These are phyloP conservation scores for Scaptomyza flava DNA, from an alignment of 2,888 invertebrate genomes.

Conservation along the genomic window DNA sequence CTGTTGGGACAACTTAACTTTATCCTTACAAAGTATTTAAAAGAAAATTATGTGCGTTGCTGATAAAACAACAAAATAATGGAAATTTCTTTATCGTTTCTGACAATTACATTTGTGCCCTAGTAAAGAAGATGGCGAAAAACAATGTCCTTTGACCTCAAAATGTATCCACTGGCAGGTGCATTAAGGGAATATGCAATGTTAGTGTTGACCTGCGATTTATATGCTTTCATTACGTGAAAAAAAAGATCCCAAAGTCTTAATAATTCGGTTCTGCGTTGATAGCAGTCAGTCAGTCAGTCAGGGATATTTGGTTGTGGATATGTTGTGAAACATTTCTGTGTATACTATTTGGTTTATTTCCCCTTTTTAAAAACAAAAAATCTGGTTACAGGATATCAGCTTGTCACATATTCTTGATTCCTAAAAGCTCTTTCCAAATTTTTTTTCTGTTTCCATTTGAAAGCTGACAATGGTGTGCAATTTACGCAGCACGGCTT, in stretches of 20 bases:
- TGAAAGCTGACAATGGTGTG: slow-evolving; percentile 67
- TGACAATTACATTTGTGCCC: no score
- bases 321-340: no score
- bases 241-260: background rate
- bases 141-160: background rate
- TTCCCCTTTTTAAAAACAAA: no score
- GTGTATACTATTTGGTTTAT: no score
- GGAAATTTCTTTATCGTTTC: no score
- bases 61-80: no score
- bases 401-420: background rate
- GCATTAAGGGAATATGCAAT: background rate
- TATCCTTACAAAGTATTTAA: background rate
- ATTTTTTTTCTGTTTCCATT: slow-evolving; percentile 19
- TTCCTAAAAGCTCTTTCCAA: background rate
- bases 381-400: background rate
- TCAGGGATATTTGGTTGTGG: no score
- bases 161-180: background rate
- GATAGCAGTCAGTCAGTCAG: background rate
- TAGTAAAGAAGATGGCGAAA: no score
- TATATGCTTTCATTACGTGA: background rate
- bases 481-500: slow-evolving; percentile 69
- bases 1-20: background rate
- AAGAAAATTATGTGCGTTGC: background rate
- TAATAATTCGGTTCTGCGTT: background rate
- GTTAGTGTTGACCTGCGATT: background rate